phyloP scores from a whole-genome alignment of 2,888 invertebrate genomes.

The Amblyjoppa proteus region DNA sequence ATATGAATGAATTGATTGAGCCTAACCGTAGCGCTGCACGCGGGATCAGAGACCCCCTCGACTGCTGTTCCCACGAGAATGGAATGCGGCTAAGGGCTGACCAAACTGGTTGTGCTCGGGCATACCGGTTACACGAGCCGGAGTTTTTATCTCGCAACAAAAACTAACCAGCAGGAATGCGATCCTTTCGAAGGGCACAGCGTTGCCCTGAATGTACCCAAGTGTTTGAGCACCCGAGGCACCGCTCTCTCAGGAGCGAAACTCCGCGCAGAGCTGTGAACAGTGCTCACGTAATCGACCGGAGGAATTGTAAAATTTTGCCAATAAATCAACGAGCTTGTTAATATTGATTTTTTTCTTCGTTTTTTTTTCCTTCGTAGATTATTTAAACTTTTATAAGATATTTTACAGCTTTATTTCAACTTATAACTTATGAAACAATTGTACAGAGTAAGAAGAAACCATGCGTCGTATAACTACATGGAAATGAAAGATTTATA shows the following conservation, averaged over 20 bases:
- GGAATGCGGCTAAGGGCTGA: conserved; percentile 80
- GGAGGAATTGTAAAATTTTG: not conserved
- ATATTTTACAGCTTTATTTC: conserved; percentile 57
- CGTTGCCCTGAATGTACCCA: conserved; percentile 12
- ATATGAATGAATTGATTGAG: conserved; percentile 48
- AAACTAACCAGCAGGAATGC: conserved; percentile 59
- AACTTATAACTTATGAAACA: conserved; percentile 48
- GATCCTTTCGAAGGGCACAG: conserved; percentile 60
- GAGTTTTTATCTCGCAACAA: conserved; percentile 71
- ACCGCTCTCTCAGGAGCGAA: conserved; percentile 17
- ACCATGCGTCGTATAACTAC: conserved; percentile 47
- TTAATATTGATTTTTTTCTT: conserved; percentile 21
- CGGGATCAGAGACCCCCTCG: conserved; percentile 23
- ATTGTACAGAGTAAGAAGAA: conserved; percentile 47
- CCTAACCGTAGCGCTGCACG: conserved; percentile 13
- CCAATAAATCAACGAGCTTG: not conserved
- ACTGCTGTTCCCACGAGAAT: conserved; percentile 73
- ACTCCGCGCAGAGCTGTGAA: not conserved
- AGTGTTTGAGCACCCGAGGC: conserved; percentile 42
- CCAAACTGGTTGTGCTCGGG: conserved; percentile 71
- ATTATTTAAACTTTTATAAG: conserved; percentile 57
- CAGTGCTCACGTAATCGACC: not conserved
- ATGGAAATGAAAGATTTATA: conserved; percentile 50
- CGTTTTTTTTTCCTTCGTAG: not conserved
- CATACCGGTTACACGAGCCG: conserved; percentile 75